These are phyloP conservation scores for Oasisia sp. DNA, from an alignment of 2,888 invertebrate species.

Conservation along the genomic window DNA sequence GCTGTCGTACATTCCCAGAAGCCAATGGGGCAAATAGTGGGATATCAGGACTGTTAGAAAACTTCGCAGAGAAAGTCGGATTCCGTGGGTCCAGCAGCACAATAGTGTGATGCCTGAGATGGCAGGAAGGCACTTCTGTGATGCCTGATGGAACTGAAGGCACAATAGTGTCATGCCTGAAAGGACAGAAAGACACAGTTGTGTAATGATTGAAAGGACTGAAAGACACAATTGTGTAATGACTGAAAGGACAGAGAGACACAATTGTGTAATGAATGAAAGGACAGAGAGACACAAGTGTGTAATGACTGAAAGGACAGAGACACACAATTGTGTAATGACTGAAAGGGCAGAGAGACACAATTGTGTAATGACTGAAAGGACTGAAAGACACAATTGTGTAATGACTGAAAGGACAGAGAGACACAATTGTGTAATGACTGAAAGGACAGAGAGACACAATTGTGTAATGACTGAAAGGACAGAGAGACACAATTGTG, in stretches of 20 bases:
- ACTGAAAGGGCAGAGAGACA: too few species aligned
- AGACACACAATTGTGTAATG: too few species aligned
- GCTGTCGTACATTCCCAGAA: constrained; percentile 69
- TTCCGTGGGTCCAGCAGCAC: constrained; percentile 55
- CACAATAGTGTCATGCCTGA: neutral
- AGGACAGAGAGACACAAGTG: too few species aligned
- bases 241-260: neutral
- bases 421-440: too few species aligned
- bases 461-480: neutral
- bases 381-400: too few species aligned
- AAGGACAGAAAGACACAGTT: neutral
- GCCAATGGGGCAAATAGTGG: constrained; percentile 51
- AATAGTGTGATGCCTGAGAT: neutral
- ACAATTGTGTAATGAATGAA: neutral
- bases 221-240: too few species aligned
- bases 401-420: too few species aligned
- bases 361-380: too few species aligned
- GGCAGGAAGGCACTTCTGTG: neutral
- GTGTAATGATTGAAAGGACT: neutral
- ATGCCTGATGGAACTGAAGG: neutral
- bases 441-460: too few species aligned
- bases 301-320: too few species aligned
- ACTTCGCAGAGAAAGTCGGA: constrained; percentile 73
- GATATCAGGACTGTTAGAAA: constrained; percentile 70
- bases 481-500: neutral